Base-by-base conservation (phyloP, 2,113 vertebrate genomes). In the Apteryx mantelli region DNA sequence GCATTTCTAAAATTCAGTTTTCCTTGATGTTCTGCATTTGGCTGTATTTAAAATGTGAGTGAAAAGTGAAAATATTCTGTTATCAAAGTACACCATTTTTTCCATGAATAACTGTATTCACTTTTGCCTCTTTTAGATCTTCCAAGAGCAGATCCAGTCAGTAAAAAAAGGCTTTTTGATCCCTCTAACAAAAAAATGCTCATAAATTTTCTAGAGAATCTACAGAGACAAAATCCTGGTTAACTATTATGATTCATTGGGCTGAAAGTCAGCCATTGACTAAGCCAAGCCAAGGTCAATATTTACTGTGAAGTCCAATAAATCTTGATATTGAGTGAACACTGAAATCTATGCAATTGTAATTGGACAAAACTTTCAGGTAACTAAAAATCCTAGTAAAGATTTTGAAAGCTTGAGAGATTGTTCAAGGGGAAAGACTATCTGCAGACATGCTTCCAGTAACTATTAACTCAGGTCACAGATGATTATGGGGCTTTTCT, bases 351-450 rank as follows among this genome's bases (percentile, higher is more conserved):
- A 74, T 75, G 60, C 24, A 82, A 95, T 84, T 84, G 79, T 84
- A 96, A 90, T 86, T 96, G 71, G n/a, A 88, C 63, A 93, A 63
- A 73, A 78, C 71, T 74, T 91, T 85, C 21, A 90, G 63, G 24
- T 66, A 87, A 68, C 61, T 88, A 50, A n/a, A 68, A 96, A 60
- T 52, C 25, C 71, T 63, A 66, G 24, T 11, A 25, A 91, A 91
- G 53, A 85, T 36, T 82, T 69, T 13, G 11, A 63, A 38, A 52
- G 13, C 12, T 79, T 76, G n/a, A 85, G 50, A 92, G 88, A 87
- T 40, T 74, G 17, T 78, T 71, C 2, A 36, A 44, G 26, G 38
- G 7, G 81, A 64, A 75, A 63, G 42, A 34, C 6, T 68, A 66
- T 21, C 50, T 66, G 36, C 22, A 86, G 85, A 64, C 75, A 32